These are phyloP conservation scores for Gymnogyps californianus DNA, from an alignment of 2,113 vertebrate species.

Conservation along the genomic window DNA sequence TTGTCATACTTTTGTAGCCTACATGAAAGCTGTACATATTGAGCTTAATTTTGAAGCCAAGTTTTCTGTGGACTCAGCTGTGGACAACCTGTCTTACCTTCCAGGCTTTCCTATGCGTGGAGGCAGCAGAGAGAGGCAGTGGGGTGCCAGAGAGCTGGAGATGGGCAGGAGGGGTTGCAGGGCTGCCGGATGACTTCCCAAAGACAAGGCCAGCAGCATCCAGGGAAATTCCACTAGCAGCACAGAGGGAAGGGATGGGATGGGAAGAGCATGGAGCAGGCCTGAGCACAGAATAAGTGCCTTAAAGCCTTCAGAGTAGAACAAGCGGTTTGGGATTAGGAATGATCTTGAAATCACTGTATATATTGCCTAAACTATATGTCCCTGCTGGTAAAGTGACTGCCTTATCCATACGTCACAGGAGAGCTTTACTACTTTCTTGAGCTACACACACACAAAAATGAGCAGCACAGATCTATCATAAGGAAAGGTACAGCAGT, in stretches of 20 bases:
- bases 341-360: background rate
- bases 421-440: background rate
- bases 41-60: background rate
- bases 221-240: background rate
- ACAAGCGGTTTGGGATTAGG: background rate
- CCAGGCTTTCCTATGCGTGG: background rate
- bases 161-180: background rate
- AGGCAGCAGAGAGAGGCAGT: background rate
- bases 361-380: background rate
- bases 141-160: background rate
- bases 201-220: background rate
- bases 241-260: background rate
- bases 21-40: background rate
- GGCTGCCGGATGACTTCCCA: background rate
- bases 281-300: background rate
- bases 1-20: background rate
- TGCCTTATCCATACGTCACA: background rate
- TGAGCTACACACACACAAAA: background rate
- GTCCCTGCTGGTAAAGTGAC: background rate
- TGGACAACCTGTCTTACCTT: background rate
- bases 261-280: background rate
- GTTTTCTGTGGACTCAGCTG: background rate
- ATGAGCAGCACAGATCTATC: background rate
- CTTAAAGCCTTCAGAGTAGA: background rate
- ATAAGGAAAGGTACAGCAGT: background rate